Evolutionary conservation across 2,113 vertebrate species (phyloP).

Genomic region (Varanus salvator): DNA sequence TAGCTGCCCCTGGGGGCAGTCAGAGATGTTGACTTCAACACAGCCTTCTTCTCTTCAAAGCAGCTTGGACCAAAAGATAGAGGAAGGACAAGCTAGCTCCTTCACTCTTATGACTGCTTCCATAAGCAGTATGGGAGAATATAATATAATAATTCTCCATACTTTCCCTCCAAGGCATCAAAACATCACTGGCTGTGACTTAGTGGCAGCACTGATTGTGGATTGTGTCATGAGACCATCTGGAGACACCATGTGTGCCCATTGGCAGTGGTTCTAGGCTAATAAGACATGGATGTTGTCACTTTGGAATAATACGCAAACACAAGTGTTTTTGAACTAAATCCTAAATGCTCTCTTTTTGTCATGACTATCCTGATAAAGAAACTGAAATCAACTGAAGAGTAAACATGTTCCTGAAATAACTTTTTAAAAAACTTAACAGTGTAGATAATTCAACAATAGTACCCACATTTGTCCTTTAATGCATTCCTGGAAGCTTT

Average conservation of each 20-base stretch:
- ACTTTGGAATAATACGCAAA: not conserved
- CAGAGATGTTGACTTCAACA: not conserved
- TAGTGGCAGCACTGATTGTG: not conserved
- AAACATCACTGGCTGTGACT: not conserved
- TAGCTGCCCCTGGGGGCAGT: too few species aligned
- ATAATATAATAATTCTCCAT: not conserved
- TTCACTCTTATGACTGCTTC: not conserved
- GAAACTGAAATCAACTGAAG: not conserved
- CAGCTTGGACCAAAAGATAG: not conserved
- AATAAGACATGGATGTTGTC: not conserved
- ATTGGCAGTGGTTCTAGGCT: not conserved
- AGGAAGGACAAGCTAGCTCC: not conserved
- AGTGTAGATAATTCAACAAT: constrained; percentile 26
- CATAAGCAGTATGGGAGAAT: not conserved
- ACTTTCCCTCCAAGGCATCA: not conserved
- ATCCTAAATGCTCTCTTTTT: not conserved
- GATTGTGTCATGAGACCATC: not conserved
- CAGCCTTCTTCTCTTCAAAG: not conserved
- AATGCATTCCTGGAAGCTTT: constrained; percentile 34
- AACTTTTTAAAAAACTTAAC: constrained; percentile 1
- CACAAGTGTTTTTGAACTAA: not conserved
- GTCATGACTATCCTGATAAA: not conserved
- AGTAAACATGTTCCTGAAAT: constrained; percentile 6
- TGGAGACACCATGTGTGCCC: not conserved
- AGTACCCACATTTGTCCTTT: constrained; percentile 41